phyloP scores from a whole-genome alignment of 1,140 invertebrate genomes.

The Drosophila neocordata region DNA sequence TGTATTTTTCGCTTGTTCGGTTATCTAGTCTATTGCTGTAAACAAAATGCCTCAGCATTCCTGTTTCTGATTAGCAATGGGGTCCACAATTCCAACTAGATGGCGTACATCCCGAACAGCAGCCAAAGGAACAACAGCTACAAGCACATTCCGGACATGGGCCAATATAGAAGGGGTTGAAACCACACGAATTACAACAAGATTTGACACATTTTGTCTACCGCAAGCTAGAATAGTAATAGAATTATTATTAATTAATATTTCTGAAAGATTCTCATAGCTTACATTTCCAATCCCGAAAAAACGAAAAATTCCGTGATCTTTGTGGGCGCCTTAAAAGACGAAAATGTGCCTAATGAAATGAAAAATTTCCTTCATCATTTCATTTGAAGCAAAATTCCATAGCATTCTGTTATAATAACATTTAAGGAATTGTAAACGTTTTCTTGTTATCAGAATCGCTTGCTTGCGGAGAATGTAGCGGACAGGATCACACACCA shows the following conservation, averaged over 20 bases:
- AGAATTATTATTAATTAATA: no score
- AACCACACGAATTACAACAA: not conserved
- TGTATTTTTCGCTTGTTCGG: not conserved
- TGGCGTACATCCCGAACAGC: slow-evolving; percentile 41
- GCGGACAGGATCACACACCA: slow-evolving; percentile 1
- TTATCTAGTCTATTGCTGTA: not conserved
- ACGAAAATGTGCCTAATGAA: not conserved
- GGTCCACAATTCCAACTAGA: slow-evolving; percentile 37
- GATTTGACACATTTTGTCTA: slow-evolving; percentile 30
- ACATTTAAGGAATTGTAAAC: no score
- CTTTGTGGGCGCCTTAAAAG: not conserved
- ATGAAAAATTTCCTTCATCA: not conserved
- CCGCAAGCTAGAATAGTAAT: not conserved
- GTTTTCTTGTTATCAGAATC: not conserved
- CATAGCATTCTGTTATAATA: not conserved
- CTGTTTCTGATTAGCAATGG: slow-evolving; percentile 4
- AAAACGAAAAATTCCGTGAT: slow-evolving; percentile 8
- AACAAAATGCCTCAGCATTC: slow-evolving; percentile 1
- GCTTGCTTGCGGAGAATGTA: not conserved
- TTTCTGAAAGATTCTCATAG: no score
- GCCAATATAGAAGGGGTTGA: slow-evolving; percentile 63
- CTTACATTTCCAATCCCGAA: slow-evolving; percentile 2
- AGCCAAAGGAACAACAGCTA: slow-evolving; percentile 37
- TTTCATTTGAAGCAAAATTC: not conserved
- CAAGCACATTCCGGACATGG: slow-evolving; percentile 42